Conservation (phyloP, 1,140 invertebrate genomes). For the Pogonognathellus flavescens region DNA sequence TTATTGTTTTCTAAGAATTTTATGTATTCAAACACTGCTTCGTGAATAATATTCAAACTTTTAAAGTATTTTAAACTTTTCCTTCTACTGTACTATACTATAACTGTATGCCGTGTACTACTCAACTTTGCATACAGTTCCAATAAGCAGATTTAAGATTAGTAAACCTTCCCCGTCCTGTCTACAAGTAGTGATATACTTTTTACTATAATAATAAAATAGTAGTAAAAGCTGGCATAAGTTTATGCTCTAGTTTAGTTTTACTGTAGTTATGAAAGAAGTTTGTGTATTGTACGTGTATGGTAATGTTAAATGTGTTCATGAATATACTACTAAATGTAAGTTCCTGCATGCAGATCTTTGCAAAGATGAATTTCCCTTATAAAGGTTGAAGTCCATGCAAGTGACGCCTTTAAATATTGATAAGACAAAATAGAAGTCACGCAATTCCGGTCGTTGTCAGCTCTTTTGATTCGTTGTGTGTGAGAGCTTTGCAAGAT, state of each 20-base stretch:
- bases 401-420: constrained; percentile 40
- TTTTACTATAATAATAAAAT: no score
- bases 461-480: constrained; percentile 19
- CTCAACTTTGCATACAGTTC: no score
- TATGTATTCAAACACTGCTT: not conserved
- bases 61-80: not conserved
- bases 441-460: constrained; percentile 37
- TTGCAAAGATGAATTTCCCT: constrained; percentile 13
- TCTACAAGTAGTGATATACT: no score
- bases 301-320: not conserved
- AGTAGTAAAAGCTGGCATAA: no score
- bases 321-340: not conserved
- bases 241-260: no score
- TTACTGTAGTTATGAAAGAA: no score
- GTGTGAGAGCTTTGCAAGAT: constrained; percentile 2
- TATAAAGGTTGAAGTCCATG: constrained; percentile 2
- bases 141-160: no score
- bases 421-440: constrained; percentile 36
- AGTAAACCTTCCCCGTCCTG: no score
- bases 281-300: not conserved
- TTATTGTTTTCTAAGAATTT: constrained; percentile 8
- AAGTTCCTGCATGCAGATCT: not conserved
- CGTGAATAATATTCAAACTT: not conserved
- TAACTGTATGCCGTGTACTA: no score
- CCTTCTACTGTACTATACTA: not conserved